phyloP scores from a whole-genome alignment of 2,888 invertebrate species.

The Cryptus viduatorius region DNA sequence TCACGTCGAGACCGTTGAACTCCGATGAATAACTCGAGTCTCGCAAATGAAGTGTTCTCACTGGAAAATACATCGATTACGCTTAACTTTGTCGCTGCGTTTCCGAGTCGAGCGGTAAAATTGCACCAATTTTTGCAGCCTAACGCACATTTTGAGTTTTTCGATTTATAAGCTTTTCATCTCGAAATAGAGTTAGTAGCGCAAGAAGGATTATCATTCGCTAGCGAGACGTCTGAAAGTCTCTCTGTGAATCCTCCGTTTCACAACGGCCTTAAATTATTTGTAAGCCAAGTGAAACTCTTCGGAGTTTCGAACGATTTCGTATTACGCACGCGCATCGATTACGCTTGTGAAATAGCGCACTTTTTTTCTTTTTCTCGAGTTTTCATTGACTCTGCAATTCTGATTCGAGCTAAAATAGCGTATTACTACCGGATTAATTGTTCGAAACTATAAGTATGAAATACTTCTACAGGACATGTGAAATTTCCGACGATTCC shows the following conservation, averaged over 20 bases:
- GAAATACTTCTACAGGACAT: not conserved
- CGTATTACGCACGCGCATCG: not conserved
- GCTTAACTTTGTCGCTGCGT: not conserved
- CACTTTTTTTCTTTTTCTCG: not conserved
- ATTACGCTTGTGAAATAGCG: not conserved
- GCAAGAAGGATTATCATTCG: not conserved
- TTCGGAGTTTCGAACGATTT: slow-evolving; percentile 1
- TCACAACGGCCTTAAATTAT: slow-evolving; percentile 42
- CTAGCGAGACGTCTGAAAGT: not conserved
- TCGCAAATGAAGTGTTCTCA: slow-evolving; percentile 35
- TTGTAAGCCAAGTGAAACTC: slow-evolving; percentile 20
- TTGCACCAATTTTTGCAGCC: not conserved
- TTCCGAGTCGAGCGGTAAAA: not conserved
- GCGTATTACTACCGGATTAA: not conserved
- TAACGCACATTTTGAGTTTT: not conserved
- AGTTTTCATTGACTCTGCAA: not conserved
- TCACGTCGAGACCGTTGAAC: not conserved
- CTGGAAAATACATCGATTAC: slow-evolving; percentile 34
- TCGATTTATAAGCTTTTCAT: not conserved
- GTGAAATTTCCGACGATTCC: not conserved
- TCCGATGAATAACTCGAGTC: slow-evolving; percentile 19
- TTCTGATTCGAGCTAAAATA: slow-evolving; percentile 24
- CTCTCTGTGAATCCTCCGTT: slow-evolving; percentile 15
- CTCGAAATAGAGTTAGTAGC: not conserved
- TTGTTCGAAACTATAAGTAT: not conserved